Conservation (phyloP, 2,797 vertebrate species). For the Amphiprion clarkii region DNA sequence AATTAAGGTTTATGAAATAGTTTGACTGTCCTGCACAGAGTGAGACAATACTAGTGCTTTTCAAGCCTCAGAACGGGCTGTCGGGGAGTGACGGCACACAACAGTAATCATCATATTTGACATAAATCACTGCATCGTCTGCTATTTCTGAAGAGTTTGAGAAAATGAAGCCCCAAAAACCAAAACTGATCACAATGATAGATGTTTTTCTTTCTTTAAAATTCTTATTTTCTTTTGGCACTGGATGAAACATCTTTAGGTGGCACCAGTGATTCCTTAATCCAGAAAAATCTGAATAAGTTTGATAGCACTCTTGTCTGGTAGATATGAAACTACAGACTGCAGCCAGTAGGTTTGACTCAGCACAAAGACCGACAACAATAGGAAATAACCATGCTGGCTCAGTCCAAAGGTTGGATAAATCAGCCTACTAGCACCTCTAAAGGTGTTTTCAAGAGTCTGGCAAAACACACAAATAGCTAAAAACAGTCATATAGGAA, state of each 20-base stretch:
- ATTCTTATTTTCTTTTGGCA: no score
- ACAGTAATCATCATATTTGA: no score
- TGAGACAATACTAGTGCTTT: not conserved
- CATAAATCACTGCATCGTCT: no score
- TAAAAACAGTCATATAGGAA: not conserved
- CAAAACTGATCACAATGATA: no score
- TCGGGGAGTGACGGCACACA: no score
- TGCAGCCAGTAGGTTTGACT: not conserved
- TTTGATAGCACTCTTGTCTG: not conserved
- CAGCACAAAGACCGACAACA: not conserved
- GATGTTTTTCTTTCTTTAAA: no score
- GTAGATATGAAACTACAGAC: not conserved
- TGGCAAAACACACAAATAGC: not conserved
- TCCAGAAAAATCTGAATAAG: not conserved
- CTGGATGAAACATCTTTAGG: no score
- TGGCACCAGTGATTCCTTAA: no score
- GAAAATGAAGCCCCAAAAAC: no score
- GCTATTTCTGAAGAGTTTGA: no score
- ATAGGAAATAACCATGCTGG: not conserved
- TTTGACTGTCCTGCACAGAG: not conserved
- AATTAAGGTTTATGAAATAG: not conserved
- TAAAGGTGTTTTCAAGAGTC: not conserved
- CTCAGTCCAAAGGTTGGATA: not conserved
- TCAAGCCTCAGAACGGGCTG: no score
- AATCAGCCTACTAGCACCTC: no score